phyloP scores from a whole-genome alignment of 2,888 invertebrate species.

The Tachina lurida region DNA sequence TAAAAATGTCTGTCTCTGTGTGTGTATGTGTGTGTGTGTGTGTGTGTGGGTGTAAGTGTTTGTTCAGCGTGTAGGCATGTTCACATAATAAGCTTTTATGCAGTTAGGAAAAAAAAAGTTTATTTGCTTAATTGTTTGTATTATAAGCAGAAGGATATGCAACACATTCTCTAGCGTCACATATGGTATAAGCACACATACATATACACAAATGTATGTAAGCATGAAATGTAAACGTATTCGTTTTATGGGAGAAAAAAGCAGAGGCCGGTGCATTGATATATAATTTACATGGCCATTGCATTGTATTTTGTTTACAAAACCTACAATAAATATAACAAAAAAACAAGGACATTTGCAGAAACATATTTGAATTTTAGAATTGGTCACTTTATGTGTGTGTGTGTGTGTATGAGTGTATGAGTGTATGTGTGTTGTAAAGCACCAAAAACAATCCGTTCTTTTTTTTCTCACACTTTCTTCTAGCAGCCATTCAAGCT shows the following conservation, averaged over 20 bases:
- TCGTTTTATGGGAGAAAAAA: conserved; percentile 2
- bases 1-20: conserved; percentile 18
- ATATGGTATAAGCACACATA: neutral
- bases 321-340: conserved; percentile 45
- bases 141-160: conserved; percentile 51
- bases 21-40: conserved; percentile 6
- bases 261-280: conserved; percentile 53
- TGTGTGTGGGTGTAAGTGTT: neutral
- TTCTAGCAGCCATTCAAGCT: conserved; percentile 50
- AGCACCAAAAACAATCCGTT: neutral
- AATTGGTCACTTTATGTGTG: conserved; percentile 51
- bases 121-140: conserved; percentile 51
- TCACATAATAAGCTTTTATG: conserved; percentile 65
- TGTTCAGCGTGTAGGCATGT: neutral
- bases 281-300: conserved; percentile 55
- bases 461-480: conserved; percentile 43
- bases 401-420: neutral
- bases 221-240: neutral
- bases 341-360: conserved; percentile 59
- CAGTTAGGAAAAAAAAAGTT: conserved; percentile 39
- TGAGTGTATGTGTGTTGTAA: neutral
- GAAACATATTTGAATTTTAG: conserved; percentile 27
- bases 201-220: neutral
- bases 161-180: neutral
- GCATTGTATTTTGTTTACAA: conserved; percentile 45